Conservation (phyloP, 2,888 invertebrate genomes). For the Apomyelois bistriatella region DNA sequence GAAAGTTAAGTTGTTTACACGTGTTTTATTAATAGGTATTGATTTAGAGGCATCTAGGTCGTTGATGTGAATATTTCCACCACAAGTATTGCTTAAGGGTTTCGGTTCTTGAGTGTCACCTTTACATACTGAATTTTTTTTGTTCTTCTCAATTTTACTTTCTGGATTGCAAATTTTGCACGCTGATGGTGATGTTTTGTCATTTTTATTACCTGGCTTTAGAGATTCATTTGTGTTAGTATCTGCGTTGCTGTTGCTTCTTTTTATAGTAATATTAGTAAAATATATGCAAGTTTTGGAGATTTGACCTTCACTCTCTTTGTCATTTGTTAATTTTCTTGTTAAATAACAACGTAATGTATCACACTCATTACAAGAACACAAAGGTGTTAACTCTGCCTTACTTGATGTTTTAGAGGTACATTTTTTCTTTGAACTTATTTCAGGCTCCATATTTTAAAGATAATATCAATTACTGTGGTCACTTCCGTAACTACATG, state of each 20-base stretch:
- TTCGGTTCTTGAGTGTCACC: neutral
- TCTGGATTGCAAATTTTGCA: neutral
- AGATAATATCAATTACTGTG: neutral
- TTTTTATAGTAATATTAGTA: conserved; percentile 6
- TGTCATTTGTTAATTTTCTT: neutral
- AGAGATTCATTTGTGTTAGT: neutral
- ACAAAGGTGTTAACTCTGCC: conserved; percentile 10
- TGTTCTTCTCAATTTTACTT: neutral
- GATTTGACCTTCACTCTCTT: neutral
- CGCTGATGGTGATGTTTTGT: neutral
- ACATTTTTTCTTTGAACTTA: neutral
- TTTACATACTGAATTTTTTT: neutral
- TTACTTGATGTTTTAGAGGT: neutral
- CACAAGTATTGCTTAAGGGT: neutral
- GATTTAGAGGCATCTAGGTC: neutral
- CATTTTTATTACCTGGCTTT: neutral
- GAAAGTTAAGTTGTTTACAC: neutral
- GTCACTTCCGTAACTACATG: conserved; percentile 18
- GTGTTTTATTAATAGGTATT: neutral
- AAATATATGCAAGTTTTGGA: conserved; percentile 27
- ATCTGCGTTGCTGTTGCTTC: neutral
- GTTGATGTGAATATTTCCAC: neutral
- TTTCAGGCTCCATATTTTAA: neutral
- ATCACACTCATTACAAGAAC: conserved; percentile 25
- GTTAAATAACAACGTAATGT: conserved; percentile 1